Base-by-base conservation (phyloP, 2,888 invertebrate species). In the Notodonta ziczac region DNA sequence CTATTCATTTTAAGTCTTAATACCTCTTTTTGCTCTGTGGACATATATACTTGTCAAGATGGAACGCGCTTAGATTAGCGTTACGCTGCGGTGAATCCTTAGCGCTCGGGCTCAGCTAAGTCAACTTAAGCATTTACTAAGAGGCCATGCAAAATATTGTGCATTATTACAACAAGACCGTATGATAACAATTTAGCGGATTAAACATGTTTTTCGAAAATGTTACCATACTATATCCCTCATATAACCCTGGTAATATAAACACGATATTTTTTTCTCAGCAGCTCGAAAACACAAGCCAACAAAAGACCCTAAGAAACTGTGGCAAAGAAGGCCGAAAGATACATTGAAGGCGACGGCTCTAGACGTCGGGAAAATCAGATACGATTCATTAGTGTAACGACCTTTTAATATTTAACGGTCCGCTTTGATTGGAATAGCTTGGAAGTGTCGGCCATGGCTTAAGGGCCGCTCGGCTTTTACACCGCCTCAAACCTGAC, bases 371-470 rank as follows among this genome's bases (percentile, higher is more conserved):
- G 84, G 75, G 78, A 83, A 85, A 90, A 93, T 92, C 94, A 91
- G 94, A 94, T 94, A 94, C 90, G 94, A 91, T 94, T 94, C 94
- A 94, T 94, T 94, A 93, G 85, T 84, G 85, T 90, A 93, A 94
- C 88, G 93, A 91, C 83, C 88, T 91, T 90, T 94, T 91, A 94
- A 94, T 94, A 90, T 91, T 92, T 91, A 85, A 93, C 74, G 83
- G 72, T 72, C 73, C 70, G 83, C 88, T 91, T 91, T 93, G 93
- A 94, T 94, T 91, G 89, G 85, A 84, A 87, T 82, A 76, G 82
- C 84, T 80, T 81, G 87, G 81, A 87, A 87, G 88, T 89, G 91
- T 88, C 84, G 86, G 84, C 81, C 78, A 82, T 83, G 79, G 84
- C 85, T 78, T 63, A 72, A 72, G 82, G 86, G 78, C 65, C 70